Percentiles rank a stretch among this genome's conserved stretches.
Evolutionary conservation across 1,140 invertebrate species (phyloP).

Genomic region (Aphaenogaster ashmeadi): DNA sequence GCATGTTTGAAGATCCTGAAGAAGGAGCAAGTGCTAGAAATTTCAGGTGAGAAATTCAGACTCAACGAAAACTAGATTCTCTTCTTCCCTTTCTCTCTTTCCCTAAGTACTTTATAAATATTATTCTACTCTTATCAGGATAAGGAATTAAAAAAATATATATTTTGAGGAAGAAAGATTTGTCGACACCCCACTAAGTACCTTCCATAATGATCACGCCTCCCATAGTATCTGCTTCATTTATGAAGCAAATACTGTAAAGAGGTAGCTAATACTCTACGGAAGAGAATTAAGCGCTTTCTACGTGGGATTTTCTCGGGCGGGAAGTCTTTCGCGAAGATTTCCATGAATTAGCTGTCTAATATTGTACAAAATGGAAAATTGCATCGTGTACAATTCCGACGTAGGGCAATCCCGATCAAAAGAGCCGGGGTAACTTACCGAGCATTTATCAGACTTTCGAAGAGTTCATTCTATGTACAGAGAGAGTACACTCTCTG

Average conservation of each 20-base stretch:
- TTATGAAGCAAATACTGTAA: slow-evolving; percentile 8
- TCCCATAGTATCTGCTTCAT: slow-evolving; percentile 2
- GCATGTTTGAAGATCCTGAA: slow-evolving; percentile 8
- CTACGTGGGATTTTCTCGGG: slow-evolving; percentile 1
- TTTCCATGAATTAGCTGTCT: slow-evolving; percentile 43
- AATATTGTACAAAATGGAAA: slow-evolving; percentile 24
- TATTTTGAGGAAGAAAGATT: slow-evolving; percentile 11
- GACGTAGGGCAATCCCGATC: neutral
- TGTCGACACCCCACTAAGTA: neutral
- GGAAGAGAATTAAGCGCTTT: slow-evolving; percentile 23
- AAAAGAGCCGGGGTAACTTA: slow-evolving; percentile 34
- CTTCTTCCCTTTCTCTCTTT: neutral
- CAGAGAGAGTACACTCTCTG: neutral
- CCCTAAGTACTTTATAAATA: slow-evolving; percentile 23
- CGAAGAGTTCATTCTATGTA: slow-evolving; percentile 19
- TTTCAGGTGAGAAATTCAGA: slow-evolving; percentile 29
- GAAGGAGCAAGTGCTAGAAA: slow-evolving; percentile 5
- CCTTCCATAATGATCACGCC: neutral
- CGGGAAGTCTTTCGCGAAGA: neutral
- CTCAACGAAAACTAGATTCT: slow-evolving; percentile 3
- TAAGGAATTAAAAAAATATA: neutral
- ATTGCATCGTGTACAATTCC: neutral
- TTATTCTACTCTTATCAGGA: neutral
- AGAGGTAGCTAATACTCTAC: slow-evolving; percentile 1
- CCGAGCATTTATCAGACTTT: slow-evolving; percentile 45